Base-by-base conservation (phyloP, 2,113 vertebrate species). In the Lophotis ruficrista region DNA sequence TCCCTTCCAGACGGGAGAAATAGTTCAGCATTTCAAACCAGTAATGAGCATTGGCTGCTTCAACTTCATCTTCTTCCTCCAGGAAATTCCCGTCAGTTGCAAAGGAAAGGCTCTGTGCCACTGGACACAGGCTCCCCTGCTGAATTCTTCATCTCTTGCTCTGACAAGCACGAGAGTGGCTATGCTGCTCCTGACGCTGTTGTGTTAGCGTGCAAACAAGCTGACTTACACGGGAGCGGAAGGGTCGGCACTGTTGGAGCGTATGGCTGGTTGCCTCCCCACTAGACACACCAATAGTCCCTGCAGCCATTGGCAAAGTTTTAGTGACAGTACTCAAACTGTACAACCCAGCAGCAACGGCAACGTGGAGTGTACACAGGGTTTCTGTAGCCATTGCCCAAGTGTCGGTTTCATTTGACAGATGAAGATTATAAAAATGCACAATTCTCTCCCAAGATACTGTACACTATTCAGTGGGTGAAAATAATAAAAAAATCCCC, bases 401-500 rank as follows among this genome's bases (percentile, higher is more conserved):
- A 79, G 30, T 10, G 21, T 84, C 87, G 80, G 94, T 71, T 86
- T 94, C 70, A 93, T 79, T 97, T 95, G 82, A 87, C 95, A 89
- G 92, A 77, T 58, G 92, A 94, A 96, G 96, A 65, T 95, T 97
- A 97, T 73, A 97, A 98, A 95, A 98, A 97, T 6, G 85, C 87
- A 93, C 94, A 91, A 77, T 62, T 96, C 35, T 94, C 87, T 95
- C 93, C 96, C 97, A 97, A 94, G 95, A 85, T 97, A 96, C 97
- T 98, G 97, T 98, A 98, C 97, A 97, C 94, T 96, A 97, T 95
- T 97, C 93, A 97, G 97, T 97, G 98, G 91, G 92, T 96, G 83
- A 91, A 94, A 95, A n/a, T n/a, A 96, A 93, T 86, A 17, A 83
- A 95, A 97, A 95, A 94, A n/a, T n/a, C 96, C 86, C 86, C 75